Evolutionary conservation across 2,888 invertebrate species (phyloP), one percentile per base, ranked within the genome.

Genomic region (Torymus auratus): DNA sequence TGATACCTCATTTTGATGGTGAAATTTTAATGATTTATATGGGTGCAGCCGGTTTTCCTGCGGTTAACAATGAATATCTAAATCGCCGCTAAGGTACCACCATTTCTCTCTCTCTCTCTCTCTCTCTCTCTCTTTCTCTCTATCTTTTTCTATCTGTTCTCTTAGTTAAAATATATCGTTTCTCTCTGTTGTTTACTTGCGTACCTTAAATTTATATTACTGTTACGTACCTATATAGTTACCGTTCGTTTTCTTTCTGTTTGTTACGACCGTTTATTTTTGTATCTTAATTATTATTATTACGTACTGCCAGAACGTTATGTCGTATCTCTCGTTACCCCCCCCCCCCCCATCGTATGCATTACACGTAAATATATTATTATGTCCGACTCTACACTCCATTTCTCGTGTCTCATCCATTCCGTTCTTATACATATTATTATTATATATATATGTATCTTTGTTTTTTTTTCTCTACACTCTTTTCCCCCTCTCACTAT

Each of bases 1-100:
- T 41, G 83, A 86, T 86, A 87, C 85, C 84, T 86, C 10, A 88
- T 88, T 89, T 88, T 90, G 87, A 89, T 88, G 86, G 88, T 88
- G 84, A 87, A 85, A 86, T 89, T 88, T 90, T 86, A 87, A 90
- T 90, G 88, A 89, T 89, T 90, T 89, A 89, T 90, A 88, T 90
- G 89, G 89, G 91, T 92, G 93, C 93, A 93, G 93, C 93, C 93
- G 91, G 92, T 93, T 91, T 93, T 92, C 92, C 92, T 93, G 93
- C 92, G 92, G 89, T 92, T 92, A 92, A 91, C 91, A 91, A 91
- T 93, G 91, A 92, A 90, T 89, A 88, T 90, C 88, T 90, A 90
- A 91, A 87, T 65, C 76, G 78, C n/a, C 87, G 88, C 87, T 88
- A 90, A 91, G 90, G 91, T 91, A 90, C 88, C 88, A 41, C 41